Conservation (phyloP, 1,140 invertebrate species). For the Zaprionus africanus region DNA sequence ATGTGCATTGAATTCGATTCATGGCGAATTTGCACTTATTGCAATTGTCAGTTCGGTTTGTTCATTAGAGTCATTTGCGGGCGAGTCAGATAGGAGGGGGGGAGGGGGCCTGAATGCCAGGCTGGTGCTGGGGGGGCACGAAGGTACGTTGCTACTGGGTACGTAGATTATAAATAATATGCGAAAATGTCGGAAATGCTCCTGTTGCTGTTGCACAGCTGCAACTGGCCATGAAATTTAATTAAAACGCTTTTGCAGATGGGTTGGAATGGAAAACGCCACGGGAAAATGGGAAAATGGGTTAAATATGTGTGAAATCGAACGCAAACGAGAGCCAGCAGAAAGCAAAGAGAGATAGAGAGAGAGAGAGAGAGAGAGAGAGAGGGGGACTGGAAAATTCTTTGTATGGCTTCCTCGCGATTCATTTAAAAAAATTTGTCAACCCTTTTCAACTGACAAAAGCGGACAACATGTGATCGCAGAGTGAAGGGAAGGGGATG, state of each 20-base stretch:
- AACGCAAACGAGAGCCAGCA: not conserved
- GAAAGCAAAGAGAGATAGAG: not conserved
- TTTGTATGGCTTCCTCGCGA: not conserved
- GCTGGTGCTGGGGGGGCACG: not conserved
- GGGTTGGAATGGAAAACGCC: not conserved
- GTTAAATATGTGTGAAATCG: conserved; percentile 3
- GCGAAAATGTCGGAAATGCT: conserved; percentile 22
- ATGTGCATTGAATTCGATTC: conserved; percentile 24
- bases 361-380: not conserved
- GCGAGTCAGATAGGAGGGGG: not conserved
- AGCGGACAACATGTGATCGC: not conserved
- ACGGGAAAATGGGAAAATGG: conserved; percentile 1
- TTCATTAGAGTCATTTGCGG: conserved; percentile 31
- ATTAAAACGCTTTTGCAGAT: conserved; percentile 43
- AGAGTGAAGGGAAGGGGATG: not conserved
- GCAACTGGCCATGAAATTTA: conserved; percentile 53
- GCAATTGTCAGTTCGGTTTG: conserved; percentile 37
- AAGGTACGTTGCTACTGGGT: not conserved
- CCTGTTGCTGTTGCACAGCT: conserved; percentile 12
- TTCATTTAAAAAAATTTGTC: conserved; percentile 12
- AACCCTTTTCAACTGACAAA: conserved; percentile 6
- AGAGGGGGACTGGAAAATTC: not conserved
- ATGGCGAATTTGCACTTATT: conserved; percentile 30
- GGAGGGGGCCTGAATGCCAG: not conserved
- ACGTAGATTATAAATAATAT: conserved; percentile 37